These are phyloP conservation scores for Halocynthia roretzi DNA, from an alignment of 23 tunicate genomes.

Conservation along the genomic window DNA sequence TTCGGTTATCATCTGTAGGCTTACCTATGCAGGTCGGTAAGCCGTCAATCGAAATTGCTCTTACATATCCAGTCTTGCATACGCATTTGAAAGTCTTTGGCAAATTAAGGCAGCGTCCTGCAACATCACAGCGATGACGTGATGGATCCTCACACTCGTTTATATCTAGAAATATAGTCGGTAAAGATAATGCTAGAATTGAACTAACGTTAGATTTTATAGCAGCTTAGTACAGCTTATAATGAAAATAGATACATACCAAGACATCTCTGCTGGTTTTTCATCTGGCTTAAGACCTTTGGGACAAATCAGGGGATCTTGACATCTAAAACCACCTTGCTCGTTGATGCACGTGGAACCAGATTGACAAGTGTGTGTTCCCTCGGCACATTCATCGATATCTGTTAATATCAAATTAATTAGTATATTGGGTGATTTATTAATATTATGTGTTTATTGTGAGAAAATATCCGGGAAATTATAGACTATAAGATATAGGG, in stretches of 20 bases:
- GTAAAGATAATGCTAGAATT: no score
- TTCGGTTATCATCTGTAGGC: not conserved
- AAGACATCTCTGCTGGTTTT: conserved; percentile 35
- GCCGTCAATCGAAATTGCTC: conserved; percentile 33
- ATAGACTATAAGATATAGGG: no score
- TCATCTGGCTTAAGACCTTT: conserved; percentile 43
- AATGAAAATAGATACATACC: conserved; percentile 40
- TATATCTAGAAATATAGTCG: conserved; percentile 17
- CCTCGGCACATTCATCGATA: conserved; percentile 63
- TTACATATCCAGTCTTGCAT: conserved; percentile 38
- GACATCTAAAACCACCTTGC: conserved; percentile 70
- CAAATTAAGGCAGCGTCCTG: conserved; percentile 10
- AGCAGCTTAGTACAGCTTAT: no score
- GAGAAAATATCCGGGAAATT: no score
- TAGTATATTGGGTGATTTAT: no score
- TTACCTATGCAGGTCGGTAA: conserved; percentile 49
- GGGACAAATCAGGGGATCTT: conserved; percentile 60
- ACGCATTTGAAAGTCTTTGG: conserved; percentile 28
- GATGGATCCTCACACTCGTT: conserved; percentile 29
- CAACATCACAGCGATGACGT: conserved; percentile 17
- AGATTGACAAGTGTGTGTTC: conserved; percentile 55
- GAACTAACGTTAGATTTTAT: no score
- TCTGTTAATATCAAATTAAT: conserved; percentile 11
- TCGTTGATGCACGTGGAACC: conserved; percentile 87
- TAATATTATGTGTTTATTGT: no score